Conservation (phyloP, 2,888 invertebrate genomes). For the Agonopterix subpropinquella region DNA sequence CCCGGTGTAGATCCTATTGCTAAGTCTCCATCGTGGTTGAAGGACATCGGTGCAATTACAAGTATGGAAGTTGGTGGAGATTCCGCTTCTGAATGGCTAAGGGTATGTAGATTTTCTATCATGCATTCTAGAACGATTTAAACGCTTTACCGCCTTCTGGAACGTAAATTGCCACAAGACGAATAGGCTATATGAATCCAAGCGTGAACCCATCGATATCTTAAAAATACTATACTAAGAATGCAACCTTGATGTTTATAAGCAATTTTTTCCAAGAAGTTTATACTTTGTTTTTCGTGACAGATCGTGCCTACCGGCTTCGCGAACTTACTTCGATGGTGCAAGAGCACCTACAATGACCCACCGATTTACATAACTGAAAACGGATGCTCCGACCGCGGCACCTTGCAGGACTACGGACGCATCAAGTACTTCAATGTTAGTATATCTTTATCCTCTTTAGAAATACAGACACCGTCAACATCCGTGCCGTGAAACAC, state of each 20-base stretch:
- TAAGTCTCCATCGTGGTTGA: conserved; percentile 66
- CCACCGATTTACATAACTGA: conserved; percentile 77
- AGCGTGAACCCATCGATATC: too few species aligned
- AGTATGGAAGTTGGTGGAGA: conserved; percentile 62
- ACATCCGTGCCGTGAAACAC: background rate
- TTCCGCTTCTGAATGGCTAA: conserved; percentile 67
- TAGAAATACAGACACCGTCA: background rate
- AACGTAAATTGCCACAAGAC: too few species aligned
- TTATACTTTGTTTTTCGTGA: background rate
- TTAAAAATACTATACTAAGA: too few species aligned
- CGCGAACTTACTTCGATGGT: conserved; percentile 74
- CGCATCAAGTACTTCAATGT: conserved; percentile 71
- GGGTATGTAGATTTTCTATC: conserved; percentile 36
- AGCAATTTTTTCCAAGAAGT: too few species aligned
- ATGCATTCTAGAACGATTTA: background rate
- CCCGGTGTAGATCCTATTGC: conserved; percentile 57
- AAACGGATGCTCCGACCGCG: conserved; percentile 74
- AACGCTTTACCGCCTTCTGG: too few species aligned
- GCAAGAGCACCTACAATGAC: conserved; percentile 74
- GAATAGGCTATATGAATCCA: too few species aligned
- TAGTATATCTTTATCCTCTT: conserved; percentile 19
- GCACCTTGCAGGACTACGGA: conserved; percentile 61
- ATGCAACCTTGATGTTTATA: too few species aligned
- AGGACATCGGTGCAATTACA: conserved; percentile 64
- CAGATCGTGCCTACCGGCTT: conserved; percentile 78